Base-by-base conservation (phyloP, 2,888 invertebrate genomes). In the Lithophane ornitopus region DNA sequence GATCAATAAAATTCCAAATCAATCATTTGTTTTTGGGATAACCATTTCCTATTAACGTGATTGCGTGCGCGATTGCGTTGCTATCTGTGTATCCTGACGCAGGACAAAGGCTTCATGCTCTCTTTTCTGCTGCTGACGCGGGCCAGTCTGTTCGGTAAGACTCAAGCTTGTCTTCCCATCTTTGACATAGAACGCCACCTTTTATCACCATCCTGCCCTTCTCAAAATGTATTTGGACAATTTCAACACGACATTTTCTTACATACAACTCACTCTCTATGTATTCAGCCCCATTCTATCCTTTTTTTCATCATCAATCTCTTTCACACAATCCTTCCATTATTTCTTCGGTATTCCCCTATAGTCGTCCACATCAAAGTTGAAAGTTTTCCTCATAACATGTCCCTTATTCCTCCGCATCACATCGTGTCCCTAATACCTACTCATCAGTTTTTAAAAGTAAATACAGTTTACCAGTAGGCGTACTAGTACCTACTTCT, bases 21-120 rank as follows among this genome's bases (percentile, higher is more conserved):
- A 59, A 44, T 41, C 7, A 14, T 41, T 68, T 28, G 58, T 67
- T 76, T 67, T 68, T 26, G 16, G 19, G 34, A 9, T 49, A 68
- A 9, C 19, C 9, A n/a, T 56, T 76, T 41, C 8, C 14, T 19
- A 26, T 41, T 19, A 41, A 41, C 16, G 19, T 39, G 11, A n/a
- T 41, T n/a, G 41, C 9, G n/a, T 41, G 19, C 2, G 11, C 1
- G 4, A 44, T 62, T 76, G 16, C 0, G 6, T 46, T n/a, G 14
- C 4, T 14, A 22, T 28, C 0, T 49, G 12, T 11, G 0, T 19
- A 34, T 62, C 2, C 34, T n/a, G 22, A 12, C 11, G 4, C 28
- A 59, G 75, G 19, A 16, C 3, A 54, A n/a, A 46, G 14, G 12
- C 16, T 34, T 34, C 19, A 26, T 2, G 6, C 11, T 52, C 3